Conservation (phyloP, 2,888 invertebrate genomes). For the Drosophila mercatorum region DNA sequence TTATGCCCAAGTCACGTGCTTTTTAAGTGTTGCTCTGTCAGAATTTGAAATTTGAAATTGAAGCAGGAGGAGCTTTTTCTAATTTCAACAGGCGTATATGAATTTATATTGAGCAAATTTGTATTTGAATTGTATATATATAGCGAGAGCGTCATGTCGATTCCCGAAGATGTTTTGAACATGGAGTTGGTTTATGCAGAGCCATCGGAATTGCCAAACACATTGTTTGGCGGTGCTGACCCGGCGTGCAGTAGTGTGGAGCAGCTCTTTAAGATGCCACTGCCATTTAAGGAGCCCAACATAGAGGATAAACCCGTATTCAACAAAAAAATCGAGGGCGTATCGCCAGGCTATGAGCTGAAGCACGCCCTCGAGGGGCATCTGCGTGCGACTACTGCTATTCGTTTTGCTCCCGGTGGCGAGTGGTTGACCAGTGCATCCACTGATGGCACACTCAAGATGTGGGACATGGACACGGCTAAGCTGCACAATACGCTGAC, state of each 20-base stretch:
- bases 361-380: slow-evolving; percentile 98
- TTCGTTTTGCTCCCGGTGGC: slow-evolving; percentile 99
- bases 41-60: slow-evolving; percentile 3
- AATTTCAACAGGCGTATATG: neutral
- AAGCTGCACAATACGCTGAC: slow-evolving; percentile 98
- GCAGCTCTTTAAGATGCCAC: slow-evolving; percentile 46
- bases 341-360: slow-evolving; percentile 93
- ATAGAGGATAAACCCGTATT: slow-evolving; percentile 81
- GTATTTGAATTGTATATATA: neutral
- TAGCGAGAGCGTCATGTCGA: slow-evolving; percentile 5
- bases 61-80: neutral
- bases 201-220: neutral
- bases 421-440: slow-evolving; percentile 99
- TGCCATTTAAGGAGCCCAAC: slow-evolving; percentile 8
- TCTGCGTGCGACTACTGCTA: slow-evolving; percentile 97
- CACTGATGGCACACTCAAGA: slow-evolving; percentile 98
- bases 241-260: slow-evolving; percentile 1
- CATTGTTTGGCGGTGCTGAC: neutral
- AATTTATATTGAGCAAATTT: neutral
- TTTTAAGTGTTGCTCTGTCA: slow-evolving; percentile 2
- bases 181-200: slow-evolving; percentile 4
- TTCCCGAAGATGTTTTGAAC: neutral
- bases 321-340: neutral
- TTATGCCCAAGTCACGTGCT: too few species aligned
- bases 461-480: slow-evolving; percentile 99